A percentile compares a stretch with the other conserved stretches of the same genome.
phyloP scores from a whole-genome alignment of 2,113 vertebrate genomes.

The Odobenus rosmarus region DNA sequence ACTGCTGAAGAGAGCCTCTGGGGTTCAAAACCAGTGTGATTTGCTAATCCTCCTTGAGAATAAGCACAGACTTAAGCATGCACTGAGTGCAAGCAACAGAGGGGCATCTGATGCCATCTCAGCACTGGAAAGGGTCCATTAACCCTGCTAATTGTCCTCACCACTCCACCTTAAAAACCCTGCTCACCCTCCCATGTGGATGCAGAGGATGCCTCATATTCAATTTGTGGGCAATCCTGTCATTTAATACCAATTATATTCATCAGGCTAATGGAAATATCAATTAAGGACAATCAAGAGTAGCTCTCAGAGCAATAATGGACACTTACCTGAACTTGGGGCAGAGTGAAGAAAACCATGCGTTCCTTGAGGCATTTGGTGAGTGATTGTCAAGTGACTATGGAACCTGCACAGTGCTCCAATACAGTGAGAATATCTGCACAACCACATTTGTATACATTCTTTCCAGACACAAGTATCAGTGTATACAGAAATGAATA shows the following conservation, averaged over 20 bases:
- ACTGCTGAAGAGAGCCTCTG: background rate
- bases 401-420: background rate
- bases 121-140: background rate
- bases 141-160: constrained; percentile 59
- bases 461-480: background rate
- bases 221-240: constrained; percentile 46
- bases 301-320: constrained; percentile 56
- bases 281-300: constrained; percentile 48
- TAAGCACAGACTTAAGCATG: background rate
- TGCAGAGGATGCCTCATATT: background rate
- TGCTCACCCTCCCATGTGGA: constrained; percentile 8
- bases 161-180: constrained; percentile 29
- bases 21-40: background rate
- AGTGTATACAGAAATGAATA: background rate
- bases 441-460: background rate
- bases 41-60: background rate
- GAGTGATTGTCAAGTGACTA: background rate
- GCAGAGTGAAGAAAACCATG: background rate
- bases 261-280: constrained; percentile 64
- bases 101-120: constrained; percentile 28
- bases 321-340: constrained; percentile 36
- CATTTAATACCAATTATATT: constrained; percentile 46
- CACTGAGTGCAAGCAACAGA: background rate
- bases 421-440: background rate
- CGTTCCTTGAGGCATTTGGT: background rate